Evolutionary conservation across 1,140 invertebrate genomes (phyloP).

Genomic region (Hypothenemus hampei): DNA sequence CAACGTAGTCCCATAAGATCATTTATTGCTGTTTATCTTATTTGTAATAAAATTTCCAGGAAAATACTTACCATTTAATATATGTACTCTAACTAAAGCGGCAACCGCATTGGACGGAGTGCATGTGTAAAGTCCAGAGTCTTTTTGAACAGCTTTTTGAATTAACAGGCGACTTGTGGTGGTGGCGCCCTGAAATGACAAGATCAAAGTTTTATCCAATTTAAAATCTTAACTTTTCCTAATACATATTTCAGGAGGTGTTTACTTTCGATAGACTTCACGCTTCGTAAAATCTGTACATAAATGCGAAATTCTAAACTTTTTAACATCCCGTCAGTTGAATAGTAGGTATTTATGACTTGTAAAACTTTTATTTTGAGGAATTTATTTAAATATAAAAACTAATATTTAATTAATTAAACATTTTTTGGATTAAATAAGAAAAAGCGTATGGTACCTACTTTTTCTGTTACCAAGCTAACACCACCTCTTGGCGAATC

Average conservation of each 20-base stretch:
- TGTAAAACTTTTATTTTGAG: conserved; percentile 5
- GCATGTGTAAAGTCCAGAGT: conserved; percentile 73
- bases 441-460: conserved; percentile 1
- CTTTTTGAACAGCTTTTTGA: conserved; percentile 65
- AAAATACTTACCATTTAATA: conserved; percentile 68
- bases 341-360: conserved; percentile 12
- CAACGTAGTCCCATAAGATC: no score
- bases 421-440: no score
- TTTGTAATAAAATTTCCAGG: background rate
- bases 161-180: conserved; percentile 76
- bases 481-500: conserved; percentile 68
- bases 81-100: conserved; percentile 69
- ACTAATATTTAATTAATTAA: no score
- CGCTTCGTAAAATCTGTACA: no score
- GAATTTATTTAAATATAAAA: no score
- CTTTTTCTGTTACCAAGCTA: conserved; percentile 72
- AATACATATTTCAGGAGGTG: no score
- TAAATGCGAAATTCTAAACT: background rate
- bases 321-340: background rate
- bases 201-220: no score
- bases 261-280: no score
- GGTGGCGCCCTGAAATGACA: conserved; percentile 50
- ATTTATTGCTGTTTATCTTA: no score
- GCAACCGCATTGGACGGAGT: conserved; percentile 74
- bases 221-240: no score